Evolutionary conservation across 2,888 invertebrate genomes (phyloP).

Genomic region (Urechis unicinctus): DNA sequence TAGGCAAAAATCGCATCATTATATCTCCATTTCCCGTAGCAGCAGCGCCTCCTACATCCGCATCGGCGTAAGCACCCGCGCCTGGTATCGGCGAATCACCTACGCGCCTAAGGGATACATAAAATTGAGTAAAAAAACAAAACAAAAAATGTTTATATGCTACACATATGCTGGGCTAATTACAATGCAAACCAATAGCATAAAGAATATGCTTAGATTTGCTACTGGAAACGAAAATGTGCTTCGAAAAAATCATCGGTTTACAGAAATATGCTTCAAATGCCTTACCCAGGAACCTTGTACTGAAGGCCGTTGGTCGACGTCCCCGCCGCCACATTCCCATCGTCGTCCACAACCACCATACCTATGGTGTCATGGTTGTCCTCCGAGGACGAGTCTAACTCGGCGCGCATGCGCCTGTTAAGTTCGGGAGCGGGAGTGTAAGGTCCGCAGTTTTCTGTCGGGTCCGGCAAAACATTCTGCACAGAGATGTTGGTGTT

Average conservation of each 20-base stretch:
- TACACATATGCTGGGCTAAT: no score
- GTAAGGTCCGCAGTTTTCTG: conserved; percentile 80
- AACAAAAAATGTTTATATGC: no score
- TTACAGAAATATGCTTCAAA: no score
- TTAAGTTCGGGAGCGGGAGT: conserved; percentile 21
- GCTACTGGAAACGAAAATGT: no score
- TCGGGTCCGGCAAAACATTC: conserved; percentile 66
- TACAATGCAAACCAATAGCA: not conserved
- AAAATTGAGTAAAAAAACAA: no score
- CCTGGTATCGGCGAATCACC: conserved; percentile 80
- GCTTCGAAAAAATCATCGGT: no score
- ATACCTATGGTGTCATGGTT: conserved; percentile 97
- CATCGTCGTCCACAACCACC: conserved; percentile 74
- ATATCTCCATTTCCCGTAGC: conserved; percentile 83
- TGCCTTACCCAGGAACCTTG: conserved; percentile 86
- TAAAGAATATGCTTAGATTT: not conserved
- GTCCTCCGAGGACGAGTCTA: not conserved
- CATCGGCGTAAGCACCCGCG: conserved; percentile 86
- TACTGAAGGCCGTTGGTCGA: conserved; percentile 89
- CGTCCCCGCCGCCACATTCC: conserved; percentile 81
- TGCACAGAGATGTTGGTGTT: no score
- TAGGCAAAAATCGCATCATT: conserved; percentile 89
- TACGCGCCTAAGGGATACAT: conserved; percentile 62
- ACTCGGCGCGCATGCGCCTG: no score
- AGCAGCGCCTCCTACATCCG: conserved; percentile 65